Conservation (phyloP, 2,888 invertebrate genomes). For the Hermaeophaga mercurialis region DNA sequence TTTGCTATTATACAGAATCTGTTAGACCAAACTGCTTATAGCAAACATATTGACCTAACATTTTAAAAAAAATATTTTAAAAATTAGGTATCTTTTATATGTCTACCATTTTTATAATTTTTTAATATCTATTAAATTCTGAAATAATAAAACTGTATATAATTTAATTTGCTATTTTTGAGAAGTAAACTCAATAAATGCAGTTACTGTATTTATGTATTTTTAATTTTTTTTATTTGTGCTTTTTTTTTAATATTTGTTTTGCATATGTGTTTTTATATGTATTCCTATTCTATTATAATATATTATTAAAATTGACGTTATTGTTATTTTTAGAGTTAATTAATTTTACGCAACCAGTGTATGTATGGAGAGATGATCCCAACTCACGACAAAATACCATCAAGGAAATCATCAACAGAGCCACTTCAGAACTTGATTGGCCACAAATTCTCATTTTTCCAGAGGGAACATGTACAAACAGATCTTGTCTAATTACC, state of each 20-base stretch:
- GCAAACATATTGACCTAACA: no score
- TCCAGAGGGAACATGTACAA: conserved; percentile 96
- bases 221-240: not conserved
- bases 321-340: conserved; percentile 65
- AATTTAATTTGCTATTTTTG: no score
- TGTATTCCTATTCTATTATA: no score
- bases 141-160: no score
- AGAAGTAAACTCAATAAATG: no score
- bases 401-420: conserved; percentile 83
- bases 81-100: no score
- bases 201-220: no score
- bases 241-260: not conserved
- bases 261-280: not conserved
- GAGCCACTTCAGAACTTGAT: conserved; percentile 81
- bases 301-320: not conserved
- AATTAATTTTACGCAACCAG: conserved; percentile 93
- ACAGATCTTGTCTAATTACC: conserved; percentile 86
- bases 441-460: conserved; percentile 96
- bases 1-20: no score
- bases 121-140: no score
- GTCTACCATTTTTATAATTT: no score
- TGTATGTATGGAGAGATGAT: conserved; percentile 92
- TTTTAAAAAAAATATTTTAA: no score
- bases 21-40: no score
- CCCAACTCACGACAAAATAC: conserved; percentile 90